Base-by-base conservation (phyloP, 1,140 invertebrate species). In the Penaeus chinensis region DNA sequence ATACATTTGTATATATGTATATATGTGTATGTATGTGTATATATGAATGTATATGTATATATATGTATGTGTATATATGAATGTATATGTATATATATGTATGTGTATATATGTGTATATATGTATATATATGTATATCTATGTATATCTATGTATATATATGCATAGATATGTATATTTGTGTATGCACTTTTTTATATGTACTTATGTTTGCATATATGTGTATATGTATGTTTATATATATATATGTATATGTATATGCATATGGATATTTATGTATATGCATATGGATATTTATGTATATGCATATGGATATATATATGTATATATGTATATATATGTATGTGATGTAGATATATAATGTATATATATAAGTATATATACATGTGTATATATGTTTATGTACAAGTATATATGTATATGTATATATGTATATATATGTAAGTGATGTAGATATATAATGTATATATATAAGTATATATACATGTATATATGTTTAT, bases 211-310 rank as follows among this genome's bases (percentile, higher is more conserved):
- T 22, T 69, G 13, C 13, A 69, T 69, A 69, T 69, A 69, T 8
- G 13, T 20, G 27, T 69, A 69, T 69, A 69, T 69, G 27, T 7
- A 69, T 20, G 60, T 81, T 60, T 81, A 81, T 60, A 81, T 81
- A 81, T 81, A 81, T 61, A 81, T 81, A 4, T 81, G 60, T 81
- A 81, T 81, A 81, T 80, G 61, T 80, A 80, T n/a, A n/a, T 81
- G 2, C 8, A n/a, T 0, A 32, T 61, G 20, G 11, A 20, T 20
- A 20, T n/a, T 0, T n/a, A 61, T 81, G 16, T 20, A 7, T 22
- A 81, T 22, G n/a, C 61, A 61, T 5, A 5, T 61, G 22, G 1
- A 61, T 20, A 61, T n/a, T 1, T 61, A 47, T 47, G 22, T 32
- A 60, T n/a, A n/a, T 81, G 2, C 8, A n/a, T 0, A 32, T 61